A percentile compares a stretch with the other conserved stretches of the same genome.
These are phyloP conservation scores for Tyto alba DNA, from an alignment of 2,113 vertebrate genomes.

Conservation along the genomic window DNA sequence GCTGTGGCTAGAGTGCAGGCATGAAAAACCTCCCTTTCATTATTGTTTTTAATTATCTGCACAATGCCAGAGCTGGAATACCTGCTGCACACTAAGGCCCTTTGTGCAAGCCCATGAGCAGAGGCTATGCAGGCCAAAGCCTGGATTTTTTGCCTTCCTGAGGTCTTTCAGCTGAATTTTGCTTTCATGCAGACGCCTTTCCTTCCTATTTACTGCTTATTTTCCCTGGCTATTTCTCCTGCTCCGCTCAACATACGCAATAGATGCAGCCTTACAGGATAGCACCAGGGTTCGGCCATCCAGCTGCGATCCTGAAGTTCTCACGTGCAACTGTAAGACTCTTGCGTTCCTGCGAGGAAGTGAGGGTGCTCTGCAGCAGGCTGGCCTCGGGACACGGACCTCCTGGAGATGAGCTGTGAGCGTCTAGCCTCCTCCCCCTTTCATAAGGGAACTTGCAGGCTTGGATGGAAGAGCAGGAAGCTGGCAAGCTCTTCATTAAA, in stretches of 20 bases:
- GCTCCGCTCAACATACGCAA: background rate
- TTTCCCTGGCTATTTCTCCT: background rate
- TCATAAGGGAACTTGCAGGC: background rate
- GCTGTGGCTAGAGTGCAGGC: background rate
- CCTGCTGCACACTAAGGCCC: background rate
- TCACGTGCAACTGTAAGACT: background rate
- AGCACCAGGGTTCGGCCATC: background rate
- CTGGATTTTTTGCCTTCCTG: background rate
- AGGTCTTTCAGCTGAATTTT: background rate
- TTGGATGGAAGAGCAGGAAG: background rate
- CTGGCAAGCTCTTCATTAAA: background rate
- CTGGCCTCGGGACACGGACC: background rate
- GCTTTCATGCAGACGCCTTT: background rate
- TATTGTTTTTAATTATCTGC: conserved; percentile 47
- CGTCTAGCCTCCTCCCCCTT: background rate
- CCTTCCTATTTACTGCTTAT: background rate
- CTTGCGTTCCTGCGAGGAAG: background rate
- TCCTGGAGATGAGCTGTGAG: background rate
- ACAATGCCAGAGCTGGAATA: background rate
- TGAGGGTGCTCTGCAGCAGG: background rate
- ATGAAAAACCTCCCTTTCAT: conserved; percentile 3
- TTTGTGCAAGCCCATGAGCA: background rate
- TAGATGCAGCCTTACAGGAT: background rate
- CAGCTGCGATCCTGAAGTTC: background rate
- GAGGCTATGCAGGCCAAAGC: background rate